phyloP scores from a whole-genome alignment of 2,888 invertebrate genomes.

The Lottia gigantea region DNA sequence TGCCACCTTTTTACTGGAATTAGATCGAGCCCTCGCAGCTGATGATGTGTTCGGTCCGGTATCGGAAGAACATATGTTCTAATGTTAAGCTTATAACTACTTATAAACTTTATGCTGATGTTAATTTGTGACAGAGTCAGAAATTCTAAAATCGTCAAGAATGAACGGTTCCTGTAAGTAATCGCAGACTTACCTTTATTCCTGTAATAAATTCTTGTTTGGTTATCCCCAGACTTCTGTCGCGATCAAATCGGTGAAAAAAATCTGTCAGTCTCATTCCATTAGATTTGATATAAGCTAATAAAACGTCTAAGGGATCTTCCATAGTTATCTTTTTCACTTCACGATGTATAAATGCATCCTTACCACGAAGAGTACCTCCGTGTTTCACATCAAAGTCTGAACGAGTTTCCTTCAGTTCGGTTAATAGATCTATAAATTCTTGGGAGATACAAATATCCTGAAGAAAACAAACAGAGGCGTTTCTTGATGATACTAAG shows the following conservation, averaged over 20 bases:
- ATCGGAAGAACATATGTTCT: too few species aligned
- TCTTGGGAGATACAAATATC: constrained; percentile 43
- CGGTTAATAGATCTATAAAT: constrained; percentile 33
- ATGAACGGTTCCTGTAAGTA: too few species aligned
- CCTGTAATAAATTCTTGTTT: constrained; percentile 44
- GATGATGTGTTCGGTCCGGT: too few species aligned
- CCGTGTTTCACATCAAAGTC: constrained; percentile 41
- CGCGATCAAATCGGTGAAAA: constrained; percentile 51
- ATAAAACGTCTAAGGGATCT: constrained; percentile 52
- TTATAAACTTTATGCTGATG: too few species aligned
- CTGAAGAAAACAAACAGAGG: constrained; percentile 26
- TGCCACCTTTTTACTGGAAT: too few species aligned
- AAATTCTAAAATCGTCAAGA: too few species aligned
- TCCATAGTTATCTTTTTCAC: constrained; percentile 20
- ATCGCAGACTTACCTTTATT: constrained; percentile 32
- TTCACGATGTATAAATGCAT: constrained; percentile 23
- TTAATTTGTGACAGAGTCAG: too few species aligned
- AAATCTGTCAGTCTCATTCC: constrained; percentile 49
- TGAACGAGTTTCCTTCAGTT: constrained; percentile 34
- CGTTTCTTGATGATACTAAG: too few species aligned
- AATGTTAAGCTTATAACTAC: too few species aligned
- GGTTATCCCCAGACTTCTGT: constrained; percentile 44
- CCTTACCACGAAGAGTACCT: constrained; percentile 38
- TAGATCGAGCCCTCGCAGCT: too few species aligned
- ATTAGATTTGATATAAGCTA: constrained; percentile 40